A percentile compares a stretch with the other conserved stretches of the same genome.
Conservation (phyloP, 2,797 vertebrate genomes). For the Numenius phaeopus region DNA sequence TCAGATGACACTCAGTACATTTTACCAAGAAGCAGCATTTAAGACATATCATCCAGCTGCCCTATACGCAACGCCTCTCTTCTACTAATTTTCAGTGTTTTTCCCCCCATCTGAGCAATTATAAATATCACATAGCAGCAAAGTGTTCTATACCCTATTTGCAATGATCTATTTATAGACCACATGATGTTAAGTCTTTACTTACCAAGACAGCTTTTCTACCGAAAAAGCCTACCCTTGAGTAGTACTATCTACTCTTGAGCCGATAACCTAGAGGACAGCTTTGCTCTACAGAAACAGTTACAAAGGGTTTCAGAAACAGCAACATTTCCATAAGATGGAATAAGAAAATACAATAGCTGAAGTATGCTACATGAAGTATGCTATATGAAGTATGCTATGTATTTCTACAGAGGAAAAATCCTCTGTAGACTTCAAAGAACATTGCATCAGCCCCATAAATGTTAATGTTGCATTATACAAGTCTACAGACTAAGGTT, state of each 20-base stretch:
- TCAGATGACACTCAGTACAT: background rate
- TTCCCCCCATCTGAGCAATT: background rate
- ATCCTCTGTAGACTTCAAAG: background rate
- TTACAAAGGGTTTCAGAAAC: background rate
- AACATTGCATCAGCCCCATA: background rate
- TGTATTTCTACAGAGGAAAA: background rate
- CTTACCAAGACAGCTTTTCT: background rate
- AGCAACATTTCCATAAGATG: background rate
- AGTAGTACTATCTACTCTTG: background rate
- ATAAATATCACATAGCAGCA: background rate
- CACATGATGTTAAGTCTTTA: accelerated
- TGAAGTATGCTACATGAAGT: background rate
- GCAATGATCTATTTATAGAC: background rate
- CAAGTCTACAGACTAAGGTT: background rate
- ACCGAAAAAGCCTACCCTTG: background rate
- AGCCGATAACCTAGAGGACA: background rate
- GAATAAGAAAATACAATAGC: background rate
- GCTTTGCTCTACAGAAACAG: background rate
- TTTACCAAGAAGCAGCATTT: background rate
- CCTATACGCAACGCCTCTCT: background rate
- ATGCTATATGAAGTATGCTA: no score
- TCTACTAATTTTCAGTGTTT: background rate
- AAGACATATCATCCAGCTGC: background rate
- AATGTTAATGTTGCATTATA: background rate
- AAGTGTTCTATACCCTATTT: background rate